Conservation (phyloP, 2,888 invertebrate species). For the Conomelus anceps region DNA sequence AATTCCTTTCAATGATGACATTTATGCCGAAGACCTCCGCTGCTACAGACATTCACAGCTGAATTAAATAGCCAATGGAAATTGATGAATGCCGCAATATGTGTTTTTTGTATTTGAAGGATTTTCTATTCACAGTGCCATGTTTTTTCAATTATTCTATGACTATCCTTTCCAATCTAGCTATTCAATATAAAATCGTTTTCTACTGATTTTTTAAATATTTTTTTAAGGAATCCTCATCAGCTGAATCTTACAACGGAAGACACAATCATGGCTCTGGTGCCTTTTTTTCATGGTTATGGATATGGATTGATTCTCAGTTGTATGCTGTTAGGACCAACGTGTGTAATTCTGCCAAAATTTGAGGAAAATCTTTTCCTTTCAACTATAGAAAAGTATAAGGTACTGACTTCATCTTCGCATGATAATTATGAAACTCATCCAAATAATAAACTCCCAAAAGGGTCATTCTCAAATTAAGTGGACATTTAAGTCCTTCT, state of each 20-base stretch:
- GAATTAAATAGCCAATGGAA: no score
- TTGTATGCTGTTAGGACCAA: conserved; percentile 52
- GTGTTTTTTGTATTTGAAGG: no score
- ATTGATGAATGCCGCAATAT: no score
- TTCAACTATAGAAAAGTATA: conserved; percentile 55
- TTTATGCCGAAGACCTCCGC: no score
- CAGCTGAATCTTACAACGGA: conserved; percentile 43
- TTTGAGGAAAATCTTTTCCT: conserved; percentile 65
- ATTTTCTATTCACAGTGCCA: no score
- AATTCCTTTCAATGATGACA: no score
- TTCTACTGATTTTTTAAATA: neutral
- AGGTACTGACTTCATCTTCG: conserved; percentile 34
- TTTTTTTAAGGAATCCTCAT: neutral
- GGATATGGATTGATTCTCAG: conserved; percentile 60
- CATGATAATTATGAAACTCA: no score
- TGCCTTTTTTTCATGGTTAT: conserved; percentile 75
- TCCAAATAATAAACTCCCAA: no score
- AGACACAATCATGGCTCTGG: conserved; percentile 50
- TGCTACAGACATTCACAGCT: no score
- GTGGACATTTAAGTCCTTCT: no score
- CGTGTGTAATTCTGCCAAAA: conserved; percentile 59
- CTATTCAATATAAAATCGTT: neutral
- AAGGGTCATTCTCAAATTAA: no score
- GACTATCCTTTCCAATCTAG: neutral
- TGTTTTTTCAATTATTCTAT: no score